phyloP scores from a whole-genome alignment of 2,888 invertebrate genomes.

The Hemistola chrysoprasaria region DNA sequence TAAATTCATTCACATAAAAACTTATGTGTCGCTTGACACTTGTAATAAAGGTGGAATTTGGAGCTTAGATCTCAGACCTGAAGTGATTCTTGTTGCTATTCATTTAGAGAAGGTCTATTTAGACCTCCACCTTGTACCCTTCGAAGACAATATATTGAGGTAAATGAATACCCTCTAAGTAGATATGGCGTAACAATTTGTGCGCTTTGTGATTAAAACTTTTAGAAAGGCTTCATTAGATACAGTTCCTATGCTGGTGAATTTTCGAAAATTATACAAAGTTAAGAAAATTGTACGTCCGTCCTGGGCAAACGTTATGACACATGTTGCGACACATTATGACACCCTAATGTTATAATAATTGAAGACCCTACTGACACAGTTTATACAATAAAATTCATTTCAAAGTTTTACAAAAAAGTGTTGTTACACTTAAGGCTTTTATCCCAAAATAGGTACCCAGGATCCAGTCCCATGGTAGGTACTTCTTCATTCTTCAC shows the following conservation, averaged over 20 bases:
- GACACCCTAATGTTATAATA: no score
- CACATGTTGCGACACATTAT: no score
- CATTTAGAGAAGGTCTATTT: slow-evolving; percentile 18
- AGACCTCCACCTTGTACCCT: slow-evolving; percentile 18
- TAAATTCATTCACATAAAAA: slow-evolving; percentile 29
- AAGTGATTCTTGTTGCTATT: slow-evolving; percentile 25
- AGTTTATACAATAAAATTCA: no score
- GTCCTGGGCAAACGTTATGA: no score
- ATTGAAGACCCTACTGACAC: no score
- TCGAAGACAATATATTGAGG: slow-evolving; percentile 22
- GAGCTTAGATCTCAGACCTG: slow-evolving; percentile 20
- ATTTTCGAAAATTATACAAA: no score
- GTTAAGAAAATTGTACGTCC: no score
- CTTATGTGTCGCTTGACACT: slow-evolving; percentile 29
- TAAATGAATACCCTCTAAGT: slow-evolving; percentile 20
- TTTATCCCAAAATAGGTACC: no score
- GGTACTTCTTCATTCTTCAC: no score
- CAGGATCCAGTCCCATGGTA: no score
- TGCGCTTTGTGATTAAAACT: slow-evolving; percentile 23
- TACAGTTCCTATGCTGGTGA: slow-evolving; percentile 4
- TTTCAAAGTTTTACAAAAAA: no score
- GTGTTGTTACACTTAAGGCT: no score
- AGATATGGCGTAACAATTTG: slow-evolving; percentile 13
- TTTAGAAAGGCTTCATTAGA: slow-evolving; percentile 12
- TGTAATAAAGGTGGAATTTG: slow-evolving; percentile 25